phyloP scores from a whole-genome alignment of 2,797 vertebrate genomes.

The Falco naumanni region DNA sequence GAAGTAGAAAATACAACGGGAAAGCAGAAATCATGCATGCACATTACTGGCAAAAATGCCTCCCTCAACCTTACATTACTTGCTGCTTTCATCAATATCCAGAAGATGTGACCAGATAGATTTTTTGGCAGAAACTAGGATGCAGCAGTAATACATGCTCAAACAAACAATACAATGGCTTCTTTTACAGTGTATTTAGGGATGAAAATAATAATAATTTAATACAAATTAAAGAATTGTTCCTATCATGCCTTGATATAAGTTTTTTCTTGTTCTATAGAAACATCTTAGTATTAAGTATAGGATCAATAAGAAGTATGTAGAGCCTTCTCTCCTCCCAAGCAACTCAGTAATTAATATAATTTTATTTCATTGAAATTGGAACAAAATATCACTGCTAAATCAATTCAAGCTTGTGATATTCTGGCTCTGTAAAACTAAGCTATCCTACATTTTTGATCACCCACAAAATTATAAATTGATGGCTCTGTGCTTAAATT shows the following conservation, averaged over 20 bases:
- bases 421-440: not conserved
- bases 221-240: not conserved
- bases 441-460: not conserved
- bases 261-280: not conserved
- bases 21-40: not conserved
- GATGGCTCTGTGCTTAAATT: not conserved
- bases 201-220: not conserved
- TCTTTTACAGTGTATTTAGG: not conserved
- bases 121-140: no score
- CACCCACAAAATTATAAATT: not conserved
- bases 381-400: not conserved
- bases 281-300: not conserved
- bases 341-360: not conserved
- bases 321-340: not conserved
- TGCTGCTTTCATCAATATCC: not conserved
- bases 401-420: not conserved
- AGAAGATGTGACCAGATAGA: fast-evolving
- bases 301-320: not conserved
- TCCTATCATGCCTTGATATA: not conserved
- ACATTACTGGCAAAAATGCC: fast-evolving
- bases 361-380: not conserved
- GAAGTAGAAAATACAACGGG: not conserved
- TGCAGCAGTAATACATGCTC: not conserved
- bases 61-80: not conserved
- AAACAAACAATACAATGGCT: not conserved